These are phyloP conservation scores for Mylabris phalerata DNA, from an alignment of 1,140 invertebrate species.

Conservation along the genomic window DNA sequence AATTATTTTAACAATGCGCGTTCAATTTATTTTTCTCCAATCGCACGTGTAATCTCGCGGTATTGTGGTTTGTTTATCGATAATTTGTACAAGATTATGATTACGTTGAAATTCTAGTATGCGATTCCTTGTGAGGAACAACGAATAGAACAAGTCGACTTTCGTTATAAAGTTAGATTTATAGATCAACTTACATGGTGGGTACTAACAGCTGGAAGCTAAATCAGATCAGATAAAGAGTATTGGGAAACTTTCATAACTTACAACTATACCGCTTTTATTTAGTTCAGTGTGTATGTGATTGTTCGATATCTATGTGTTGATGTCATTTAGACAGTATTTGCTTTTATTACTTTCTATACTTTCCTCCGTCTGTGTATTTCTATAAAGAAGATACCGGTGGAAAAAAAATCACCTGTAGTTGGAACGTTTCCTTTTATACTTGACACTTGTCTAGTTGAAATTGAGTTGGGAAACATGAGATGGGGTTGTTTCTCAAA, in stretches of 20 bases:
- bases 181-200: neutral
- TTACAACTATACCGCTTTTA: constrained; percentile 1
- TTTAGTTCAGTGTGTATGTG: neutral
- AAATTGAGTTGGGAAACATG: neutral
- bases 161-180: constrained; percentile 1
- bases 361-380: neutral
- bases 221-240: constrained; percentile 8
- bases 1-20: too few relatives aligned
- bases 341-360: neutral
- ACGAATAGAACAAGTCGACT: neutral
- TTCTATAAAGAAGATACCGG: neutral
- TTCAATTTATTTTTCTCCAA: too few relatives aligned
- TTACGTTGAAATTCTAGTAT: too few relatives aligned
- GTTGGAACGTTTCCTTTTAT: neutral
- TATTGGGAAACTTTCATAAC: constrained; percentile 9
- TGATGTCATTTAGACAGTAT: neutral
- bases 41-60: too few relatives aligned
- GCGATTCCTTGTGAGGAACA: neutral
- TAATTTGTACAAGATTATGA: too few relatives aligned
- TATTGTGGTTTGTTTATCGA: too few relatives aligned
- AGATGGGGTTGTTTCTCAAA: neutral
- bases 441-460: too few relatives aligned
- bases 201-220: constrained; percentile 6
- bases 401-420: neutral
- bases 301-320: too few relatives aligned